phyloP scores from a whole-genome alignment of 2,113 vertebrate species.

The Corvus moneduloides region DNA sequence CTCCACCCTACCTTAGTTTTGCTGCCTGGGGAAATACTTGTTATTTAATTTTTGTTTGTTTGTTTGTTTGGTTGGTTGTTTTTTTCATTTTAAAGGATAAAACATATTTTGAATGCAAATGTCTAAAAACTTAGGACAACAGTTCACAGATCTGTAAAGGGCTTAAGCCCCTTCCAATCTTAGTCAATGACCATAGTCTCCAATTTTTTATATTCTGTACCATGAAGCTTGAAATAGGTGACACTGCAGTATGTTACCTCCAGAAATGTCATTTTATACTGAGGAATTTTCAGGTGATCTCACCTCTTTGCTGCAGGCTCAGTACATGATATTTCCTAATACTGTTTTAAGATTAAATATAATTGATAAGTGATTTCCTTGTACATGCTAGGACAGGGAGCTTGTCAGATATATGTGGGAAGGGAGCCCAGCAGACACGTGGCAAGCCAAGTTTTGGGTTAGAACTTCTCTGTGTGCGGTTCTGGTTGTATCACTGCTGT shows the following conservation, averaged over 20 bases:
- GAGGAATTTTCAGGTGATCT: neutral
- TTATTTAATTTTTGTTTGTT: neutral
- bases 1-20: neutral
- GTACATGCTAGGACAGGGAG: neutral
- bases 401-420: neutral
- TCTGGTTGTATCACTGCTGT: neutral
- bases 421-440: neutral
- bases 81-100: neutral
- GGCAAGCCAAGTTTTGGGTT: neutral
- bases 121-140: neutral
- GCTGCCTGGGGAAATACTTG: neutral
- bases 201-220: neutral
- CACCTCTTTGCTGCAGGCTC: neutral
- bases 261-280: neutral
- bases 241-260: neutral
- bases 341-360: neutral
- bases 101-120: neutral
- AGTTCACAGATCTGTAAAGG: neutral
- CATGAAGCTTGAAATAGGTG: neutral
- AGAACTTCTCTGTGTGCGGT: neutral
- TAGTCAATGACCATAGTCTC: neutral
- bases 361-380: neutral
- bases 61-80: accelerated
- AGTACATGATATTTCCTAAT: neutral
- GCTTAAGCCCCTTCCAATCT: neutral